These are phyloP conservation scores for Belonocnema kinseyi DNA, from an alignment of 1,140 invertebrate species.

Conservation along the genomic window DNA sequence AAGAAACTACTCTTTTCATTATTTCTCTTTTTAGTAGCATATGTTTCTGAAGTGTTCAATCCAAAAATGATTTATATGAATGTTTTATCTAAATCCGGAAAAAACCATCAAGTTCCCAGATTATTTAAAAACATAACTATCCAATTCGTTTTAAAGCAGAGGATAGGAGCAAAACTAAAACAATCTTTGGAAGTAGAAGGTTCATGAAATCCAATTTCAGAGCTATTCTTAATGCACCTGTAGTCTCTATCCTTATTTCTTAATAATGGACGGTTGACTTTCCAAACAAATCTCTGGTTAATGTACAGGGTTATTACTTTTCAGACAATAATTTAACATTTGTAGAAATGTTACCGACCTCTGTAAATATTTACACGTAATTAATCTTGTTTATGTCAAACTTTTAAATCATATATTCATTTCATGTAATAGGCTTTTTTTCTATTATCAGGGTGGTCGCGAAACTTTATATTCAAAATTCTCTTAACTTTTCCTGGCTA, in stretches of 20 bases:
- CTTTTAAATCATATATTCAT: background rate
- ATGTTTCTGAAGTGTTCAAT: too few relatives aligned
- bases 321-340: background rate
- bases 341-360: background rate
- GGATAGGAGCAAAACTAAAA: background rate
- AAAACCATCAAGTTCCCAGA: too few relatives aligned
- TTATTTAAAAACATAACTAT: too few relatives aligned
- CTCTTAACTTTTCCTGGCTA: too few relatives aligned
- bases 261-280: conserved; percentile 44
- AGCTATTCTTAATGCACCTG: conserved; percentile 47
- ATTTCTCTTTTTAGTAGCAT: too few relatives aligned
- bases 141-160: too few relatives aligned
- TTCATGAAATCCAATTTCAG: conserved; percentile 50
- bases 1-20: too few relatives aligned
- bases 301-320: conserved; percentile 44
- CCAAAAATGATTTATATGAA: too few relatives aligned
- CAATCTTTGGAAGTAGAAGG: background rate
- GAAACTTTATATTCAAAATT: too few relatives aligned
- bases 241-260: conserved; percentile 42
- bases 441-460: too few relatives aligned
- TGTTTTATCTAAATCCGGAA: too few relatives aligned
- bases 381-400: background rate
- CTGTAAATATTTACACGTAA: background rate
- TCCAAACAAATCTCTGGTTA: conserved; percentile 43
- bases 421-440: too few relatives aligned